Evolutionary conservation across 2,797 vertebrate species (phyloP), one percentile per base, ranked within the genome.

Genomic region (Tiaroga cobitis): DNA sequence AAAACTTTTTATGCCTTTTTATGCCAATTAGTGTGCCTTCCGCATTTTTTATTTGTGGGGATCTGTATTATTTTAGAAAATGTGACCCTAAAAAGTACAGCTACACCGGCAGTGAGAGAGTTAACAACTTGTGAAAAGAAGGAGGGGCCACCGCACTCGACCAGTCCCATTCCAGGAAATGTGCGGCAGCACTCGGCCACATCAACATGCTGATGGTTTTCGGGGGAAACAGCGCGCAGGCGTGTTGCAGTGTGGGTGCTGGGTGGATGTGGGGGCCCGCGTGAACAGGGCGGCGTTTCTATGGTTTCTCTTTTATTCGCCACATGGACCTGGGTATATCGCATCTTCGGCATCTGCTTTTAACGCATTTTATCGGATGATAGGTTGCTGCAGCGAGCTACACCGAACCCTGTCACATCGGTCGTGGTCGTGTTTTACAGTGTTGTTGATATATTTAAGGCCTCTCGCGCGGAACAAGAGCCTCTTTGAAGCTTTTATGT

Each of bases 251-350:
- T 51, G 21, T 46, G 51, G 75, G 32, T 37, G 51, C 21, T 46
- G 51, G 75, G 41, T 46, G 51, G 39, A 77, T 73, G 81, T 59
- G 21, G 65, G 51, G 46, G 5, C n/a, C 8, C 21, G 49, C 19
- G 37, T 65, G 69, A 78, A 70, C 34, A 84, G 75, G 74, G 74
- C 72, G 82, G 72, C 83, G 83, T 78, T 84, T 78, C 74, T 84
- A 69, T 84, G 74, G 82, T 59, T 51, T 70, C 37, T 78, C 4
- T 78, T 69, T 70, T 24, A 41, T 34, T 39, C 43, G 46, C 24
- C 72, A 68, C 73, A 76, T 76, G 82, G 61, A 83, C 5, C 24
- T 13, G n/a, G 11, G 3, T 8, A 6, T 41, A 54, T 67, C 43
- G 24, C 32, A 29, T 46, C 39, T 29, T 67, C 41, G 21, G 43